Percentiles rank a stretch among this genome's conserved stretches.
Conservation (phyloP, 2,797 vertebrate genomes). For the Acrossocheilus wenchowensis region DNA sequence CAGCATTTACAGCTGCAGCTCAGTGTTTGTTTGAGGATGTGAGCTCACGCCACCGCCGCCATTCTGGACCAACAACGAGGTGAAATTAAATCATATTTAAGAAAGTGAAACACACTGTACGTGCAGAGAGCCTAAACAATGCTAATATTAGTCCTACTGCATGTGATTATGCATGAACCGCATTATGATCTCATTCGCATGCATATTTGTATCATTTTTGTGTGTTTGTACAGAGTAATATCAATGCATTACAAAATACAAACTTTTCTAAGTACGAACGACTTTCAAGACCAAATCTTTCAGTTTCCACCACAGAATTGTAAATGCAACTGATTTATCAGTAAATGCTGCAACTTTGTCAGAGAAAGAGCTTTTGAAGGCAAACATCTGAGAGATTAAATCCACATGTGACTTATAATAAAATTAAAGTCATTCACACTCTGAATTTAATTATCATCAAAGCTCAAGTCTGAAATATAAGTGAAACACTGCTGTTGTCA, state of each 20-base stretch:
- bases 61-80: neutral
- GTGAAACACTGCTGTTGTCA: neutral
- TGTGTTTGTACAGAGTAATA: neutral
- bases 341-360: neutral
- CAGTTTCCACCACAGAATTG: neutral
- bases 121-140: neutral
- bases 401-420: neutral
- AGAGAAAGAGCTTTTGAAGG: neutral
- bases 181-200: neutral
- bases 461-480: neutral
- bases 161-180: neutral
- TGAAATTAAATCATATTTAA: conserved; percentile 14
- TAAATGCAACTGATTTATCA: neutral
- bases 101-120: neutral
- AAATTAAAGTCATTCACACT: neutral
- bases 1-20: conserved; percentile 12
- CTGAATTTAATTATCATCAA: neutral
- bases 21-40: conserved; percentile 5
- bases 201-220: neutral
- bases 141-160: neutral
- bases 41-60: neutral
- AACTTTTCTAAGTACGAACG: neutral
- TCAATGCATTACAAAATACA: neutral
- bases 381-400: neutral
- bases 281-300: neutral